Evolutionary conservation across 2,113 vertebrate genomes (phyloP).

Genomic region (Clarias gariepinus): DNA sequence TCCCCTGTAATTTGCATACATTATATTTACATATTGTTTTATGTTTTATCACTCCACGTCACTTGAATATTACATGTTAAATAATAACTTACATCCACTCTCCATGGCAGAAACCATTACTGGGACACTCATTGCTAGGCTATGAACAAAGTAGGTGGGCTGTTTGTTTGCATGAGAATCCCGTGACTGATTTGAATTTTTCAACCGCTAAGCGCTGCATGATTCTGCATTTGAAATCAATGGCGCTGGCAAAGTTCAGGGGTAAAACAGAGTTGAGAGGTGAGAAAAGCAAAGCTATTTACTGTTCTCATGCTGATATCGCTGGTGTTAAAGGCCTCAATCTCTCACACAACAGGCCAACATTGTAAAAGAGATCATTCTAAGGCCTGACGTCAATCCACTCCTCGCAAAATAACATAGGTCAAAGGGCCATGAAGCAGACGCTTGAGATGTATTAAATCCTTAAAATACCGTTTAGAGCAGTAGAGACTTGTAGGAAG

Average conservation of each 20-base stretch:
- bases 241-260: neutral
- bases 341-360: neutral
- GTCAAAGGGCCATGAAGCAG: neutral
- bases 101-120: neutral
- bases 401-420: conserved; percentile 3
- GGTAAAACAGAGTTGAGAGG: neutral
- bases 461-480: neutral
- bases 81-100: neutral
- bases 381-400: conserved; percentile 25
- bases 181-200: neutral
- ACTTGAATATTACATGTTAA: neutral
- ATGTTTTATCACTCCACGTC: neutral
- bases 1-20: neutral
- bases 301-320: conserved; percentile 24
- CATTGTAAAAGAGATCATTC: conserved; percentile 27
- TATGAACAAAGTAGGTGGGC: too few relatives aligned
- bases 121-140: neutral
- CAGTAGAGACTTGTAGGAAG: conserved; percentile 2
- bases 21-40: neutral
- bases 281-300: neutral
- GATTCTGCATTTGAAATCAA: neutral
- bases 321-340: neutral
- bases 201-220: neutral
- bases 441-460: neutral
- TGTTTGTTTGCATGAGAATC: neutral